These are phyloP conservation scores for Anomalospiza imberbis DNA, from an alignment of 2,797 vertebrate species.

Conservation along the genomic window DNA sequence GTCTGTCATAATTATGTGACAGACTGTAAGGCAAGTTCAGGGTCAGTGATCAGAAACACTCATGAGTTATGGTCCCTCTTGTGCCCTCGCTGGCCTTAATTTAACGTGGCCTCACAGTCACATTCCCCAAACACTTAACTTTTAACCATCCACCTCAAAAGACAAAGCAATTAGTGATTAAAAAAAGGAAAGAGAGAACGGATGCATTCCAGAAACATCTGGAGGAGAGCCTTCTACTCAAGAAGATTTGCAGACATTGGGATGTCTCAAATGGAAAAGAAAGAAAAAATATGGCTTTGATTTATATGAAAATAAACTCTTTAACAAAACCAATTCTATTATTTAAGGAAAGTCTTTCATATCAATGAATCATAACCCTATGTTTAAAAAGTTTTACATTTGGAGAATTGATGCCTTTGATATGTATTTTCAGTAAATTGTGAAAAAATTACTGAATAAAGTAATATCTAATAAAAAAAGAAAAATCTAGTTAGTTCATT, in stretches of 20 bases:
- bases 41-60: conserved; percentile 64
- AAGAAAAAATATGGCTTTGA: conserved; percentile 21
- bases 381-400: not conserved
- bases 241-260: conserved; percentile 44
- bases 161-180: conserved; percentile 46
- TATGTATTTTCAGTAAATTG: not conserved
- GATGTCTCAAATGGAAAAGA: conserved; percentile 35
- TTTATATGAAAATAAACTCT: conserved; percentile 29
- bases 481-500: not conserved
- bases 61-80: conserved; percentile 42
- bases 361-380: not conserved
- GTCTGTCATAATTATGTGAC: conserved; percentile 45
- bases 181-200: not conserved
- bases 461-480: not conserved
- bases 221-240: conserved; percentile 17
- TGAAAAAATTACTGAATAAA: not conserved
- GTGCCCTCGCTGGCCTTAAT: conserved; percentile 55
- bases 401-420: not conserved
- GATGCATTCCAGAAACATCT: conserved; percentile 68
- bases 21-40: conserved; percentile 53
- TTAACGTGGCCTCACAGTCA: conserved; percentile 47
- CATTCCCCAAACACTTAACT: conserved; percentile 61
- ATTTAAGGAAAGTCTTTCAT: not conserved
- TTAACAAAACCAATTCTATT: not conserved
- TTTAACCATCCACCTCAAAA: conserved; percentile 50